Base-by-base conservation (phyloP, 2,888 invertebrate species). In the Ephialtes manifestator region DNA sequence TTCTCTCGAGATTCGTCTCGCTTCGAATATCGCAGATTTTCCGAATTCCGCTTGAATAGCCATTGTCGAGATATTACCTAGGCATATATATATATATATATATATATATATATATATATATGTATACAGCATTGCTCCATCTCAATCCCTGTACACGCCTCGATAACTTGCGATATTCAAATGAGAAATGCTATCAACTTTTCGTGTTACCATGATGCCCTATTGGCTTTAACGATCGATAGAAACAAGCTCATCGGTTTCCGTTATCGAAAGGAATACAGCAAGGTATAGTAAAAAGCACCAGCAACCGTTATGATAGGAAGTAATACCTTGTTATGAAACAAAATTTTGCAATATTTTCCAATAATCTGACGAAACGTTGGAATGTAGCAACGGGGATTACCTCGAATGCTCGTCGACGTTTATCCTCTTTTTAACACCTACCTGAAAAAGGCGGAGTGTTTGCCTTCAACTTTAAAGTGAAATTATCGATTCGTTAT, bases 141-240 rank as follows among this genome's bases (percentile, higher is more conserved):
- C 24, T 11, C 55, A 35, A 13, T n/a, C 35, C 31, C 20, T 51
- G 60, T 63, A 75, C 31, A 75, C 75, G 48, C 60, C 15, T 15
- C 63, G 43, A 74, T 51, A 60, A 28, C 48, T 46, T 20, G 18
- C 18, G 60, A 63, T 75, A 75, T 75, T 75, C 75, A 75, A 75
- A 75, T 75, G 60, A 63, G 75, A 48, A 63, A 35, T 31, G 46
- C 63, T 60, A 60, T 63, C 48, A 18, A 63, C 48, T 31, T 75
- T 75, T 63, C 63, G 31, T 51, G 31, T 31, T 35, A 48, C 48
- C 75, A 63, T 63, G 75, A 75, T 75, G 75, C 48, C 28, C 31
- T 60, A 60, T 31, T 63, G 74, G 43, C 60, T 75, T 75, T 63
- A 60, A 75, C 75, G 63, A 75, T 75, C 75, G 63, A 63, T 48